Evolutionary conservation across 2,113 vertebrate species (phyloP).

Genomic region (Martes martes): DNA sequence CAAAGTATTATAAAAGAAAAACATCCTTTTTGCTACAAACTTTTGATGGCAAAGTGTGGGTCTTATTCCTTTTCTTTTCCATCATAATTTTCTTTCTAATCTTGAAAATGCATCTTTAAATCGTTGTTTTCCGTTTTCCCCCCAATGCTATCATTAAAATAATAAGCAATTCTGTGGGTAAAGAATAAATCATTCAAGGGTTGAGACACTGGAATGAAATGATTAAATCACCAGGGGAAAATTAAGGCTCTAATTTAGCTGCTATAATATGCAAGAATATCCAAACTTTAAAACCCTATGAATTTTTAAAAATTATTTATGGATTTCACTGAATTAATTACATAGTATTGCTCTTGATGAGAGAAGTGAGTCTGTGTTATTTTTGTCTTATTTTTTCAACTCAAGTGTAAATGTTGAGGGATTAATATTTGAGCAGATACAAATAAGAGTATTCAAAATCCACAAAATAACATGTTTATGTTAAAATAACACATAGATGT

Average conservation of each 20-base stretch:
- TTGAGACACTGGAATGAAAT: conserved; percentile 3
- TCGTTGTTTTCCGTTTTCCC: neutral
- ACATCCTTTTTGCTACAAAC: neutral
- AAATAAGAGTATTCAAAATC: neutral
- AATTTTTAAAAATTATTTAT: conserved; percentile 41
- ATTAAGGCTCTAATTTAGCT: neutral
- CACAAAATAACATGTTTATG: neutral
- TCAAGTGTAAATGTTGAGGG: neutral
- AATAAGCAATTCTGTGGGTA: conserved; percentile 36
- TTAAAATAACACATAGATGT: neutral
- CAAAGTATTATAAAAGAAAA: neutral
- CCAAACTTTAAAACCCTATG: neutral
- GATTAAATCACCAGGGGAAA: conserved; percentile 12
- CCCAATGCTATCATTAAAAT: conserved; percentile 43
- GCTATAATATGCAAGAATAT: neutral
- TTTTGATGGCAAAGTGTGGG: neutral
- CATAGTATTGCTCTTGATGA: conserved; percentile 10
- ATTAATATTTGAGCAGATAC: neutral
- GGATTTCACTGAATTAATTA: conserved; percentile 47
- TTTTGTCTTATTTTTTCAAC: conserved; percentile 17
- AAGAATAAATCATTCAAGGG: conserved; percentile 1
- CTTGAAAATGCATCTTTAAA: conserved; percentile 37
- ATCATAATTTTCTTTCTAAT: conserved; percentile 40
- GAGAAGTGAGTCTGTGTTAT: neutral
- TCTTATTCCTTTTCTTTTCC: neutral